phyloP scores from a whole-genome alignment of 2,888 invertebrate genomes.

The Baronia brevicornis region DNA sequence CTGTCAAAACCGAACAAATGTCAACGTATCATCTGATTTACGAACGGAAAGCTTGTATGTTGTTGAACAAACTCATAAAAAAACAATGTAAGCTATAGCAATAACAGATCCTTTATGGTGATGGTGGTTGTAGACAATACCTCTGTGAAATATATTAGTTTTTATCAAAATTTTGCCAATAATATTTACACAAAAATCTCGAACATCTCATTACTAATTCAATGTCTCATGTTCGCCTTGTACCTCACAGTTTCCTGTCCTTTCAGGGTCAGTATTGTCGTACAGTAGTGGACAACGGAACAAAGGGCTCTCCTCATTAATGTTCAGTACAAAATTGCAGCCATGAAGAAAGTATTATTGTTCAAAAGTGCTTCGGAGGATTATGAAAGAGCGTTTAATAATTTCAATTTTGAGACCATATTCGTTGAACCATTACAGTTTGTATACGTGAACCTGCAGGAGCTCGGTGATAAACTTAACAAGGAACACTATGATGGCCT shows the following conservation, averaged over 20 bases:
- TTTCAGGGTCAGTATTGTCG: conserved; percentile 40
- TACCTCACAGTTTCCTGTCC: conserved; percentile 31
- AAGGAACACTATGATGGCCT: conserved; percentile 41
- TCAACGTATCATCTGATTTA: neutral
- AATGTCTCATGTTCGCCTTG: conserved; percentile 21
- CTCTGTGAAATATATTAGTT: no score
- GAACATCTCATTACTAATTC: conserved; percentile 21
- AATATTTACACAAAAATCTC: conserved; percentile 9
- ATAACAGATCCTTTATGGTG: no score
- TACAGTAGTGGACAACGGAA: conserved; percentile 21
- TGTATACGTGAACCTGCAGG: conserved; percentile 31
- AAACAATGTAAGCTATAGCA: no score
- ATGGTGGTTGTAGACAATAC: no score
- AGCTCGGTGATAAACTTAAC: conserved; percentile 36
- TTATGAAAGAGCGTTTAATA: conserved; percentile 46
- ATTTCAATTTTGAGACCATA: conserved; percentile 40
- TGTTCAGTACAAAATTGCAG: conserved; percentile 13
- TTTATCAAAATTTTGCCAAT: no score
- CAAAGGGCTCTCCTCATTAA: conserved; percentile 19
- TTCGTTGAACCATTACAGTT: conserved; percentile 64
- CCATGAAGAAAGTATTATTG: conserved; percentile 58
- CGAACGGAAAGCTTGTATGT: no score
- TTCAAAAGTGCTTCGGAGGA: conserved; percentile 62
- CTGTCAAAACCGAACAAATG: conserved; percentile 2
- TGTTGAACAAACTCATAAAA: no score